Base-by-base conservation (phyloP, 2,113 vertebrate genomes). In the Megaptera novaeangliae region DNA sequence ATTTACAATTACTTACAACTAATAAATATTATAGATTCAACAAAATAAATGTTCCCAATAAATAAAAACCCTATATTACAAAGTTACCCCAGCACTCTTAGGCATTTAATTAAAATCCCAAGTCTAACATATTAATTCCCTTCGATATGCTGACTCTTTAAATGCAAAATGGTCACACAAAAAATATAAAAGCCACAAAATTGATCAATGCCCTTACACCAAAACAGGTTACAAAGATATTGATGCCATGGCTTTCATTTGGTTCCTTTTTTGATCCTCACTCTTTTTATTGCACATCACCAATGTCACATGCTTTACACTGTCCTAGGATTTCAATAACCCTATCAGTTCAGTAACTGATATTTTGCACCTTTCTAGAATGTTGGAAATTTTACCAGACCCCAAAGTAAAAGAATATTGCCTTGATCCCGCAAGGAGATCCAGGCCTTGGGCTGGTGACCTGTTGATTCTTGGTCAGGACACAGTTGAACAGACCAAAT, bases 31-130 rank as follows among this genome's bases (percentile, higher is more conserved):
- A 74, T n/a, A 14, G 63, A 91, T 93, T 92, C 77, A 77, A 52
- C 39, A 72, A 89, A 96, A 59, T 68, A 63, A 93, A 68, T 86
- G 66, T 94, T 77, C 10, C 44, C 36, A 83, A 90, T 95, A 36
- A 84, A 64, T 88, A 91, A 93, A 71, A 94, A 91, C 71, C 34
- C 29, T 78, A 57, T 59, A 78, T 94, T 96, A 64, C 29, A 82
- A 95, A 84, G 77, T 85, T 82, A 97, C 69, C 14, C 59, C 34
- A 69, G 61, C 10, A 95, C 39, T 89, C 71, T 69, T 8, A 72
- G 46, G 55, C 31, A 57, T 39, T 95, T 96, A 95, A 96, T 82
- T 96, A 95, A 97, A 91, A 93, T 89, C 82, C 71, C 80, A 81
- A 46, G 46, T 81, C 72, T 88, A 91, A 66, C 59, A 49, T 94